Percentiles rank a stretch among this genome's conserved stretches.
phyloP scores from a whole-genome alignment of 2,888 invertebrate genomes.

The Rhingia campestris region DNA sequence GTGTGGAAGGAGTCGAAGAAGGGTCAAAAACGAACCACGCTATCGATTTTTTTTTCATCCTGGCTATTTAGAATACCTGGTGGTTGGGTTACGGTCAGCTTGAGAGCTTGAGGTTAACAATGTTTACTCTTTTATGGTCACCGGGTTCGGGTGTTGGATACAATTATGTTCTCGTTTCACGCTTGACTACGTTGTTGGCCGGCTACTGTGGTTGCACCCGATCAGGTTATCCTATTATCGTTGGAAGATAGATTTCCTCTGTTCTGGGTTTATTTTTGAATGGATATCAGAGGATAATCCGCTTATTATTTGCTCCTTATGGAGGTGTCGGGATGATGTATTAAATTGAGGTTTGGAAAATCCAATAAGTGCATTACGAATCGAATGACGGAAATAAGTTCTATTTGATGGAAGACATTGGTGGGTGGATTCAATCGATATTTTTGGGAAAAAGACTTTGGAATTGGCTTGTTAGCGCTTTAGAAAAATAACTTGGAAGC shows the following conservation, averaged over 20 bases:
- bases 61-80: conserved; percentile 31
- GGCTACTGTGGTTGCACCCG: conserved; percentile 34
- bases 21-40: not conserved
- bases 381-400: too few species aligned
- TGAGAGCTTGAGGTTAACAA: conserved; percentile 38
- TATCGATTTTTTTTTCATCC: conserved; percentile 52
- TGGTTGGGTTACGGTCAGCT: conserved; percentile 18
- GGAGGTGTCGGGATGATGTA: not conserved
- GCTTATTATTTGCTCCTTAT: not conserved
- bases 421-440: too few species aligned
- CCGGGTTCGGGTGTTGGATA: conserved; percentile 44
- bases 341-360: not conserved
- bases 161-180: conserved; percentile 55
- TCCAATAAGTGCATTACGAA: not conserved
- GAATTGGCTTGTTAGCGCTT: too few species aligned
- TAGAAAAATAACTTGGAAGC: too few species aligned
- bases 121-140: conserved; percentile 51
- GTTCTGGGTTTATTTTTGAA: not conserved
- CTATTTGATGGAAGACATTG: too few species aligned
- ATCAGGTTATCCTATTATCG: conserved; percentile 38
- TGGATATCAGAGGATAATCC: conserved; percentile 9
- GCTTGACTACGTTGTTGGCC: conserved; percentile 56
- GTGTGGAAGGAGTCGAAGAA: not conserved
- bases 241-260: conserved; percentile 18
- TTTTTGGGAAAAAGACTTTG: too few species aligned